Base-by-base conservation (phyloP, 2,797 vertebrate species). In the Sciaenops ocellatus region DNA sequence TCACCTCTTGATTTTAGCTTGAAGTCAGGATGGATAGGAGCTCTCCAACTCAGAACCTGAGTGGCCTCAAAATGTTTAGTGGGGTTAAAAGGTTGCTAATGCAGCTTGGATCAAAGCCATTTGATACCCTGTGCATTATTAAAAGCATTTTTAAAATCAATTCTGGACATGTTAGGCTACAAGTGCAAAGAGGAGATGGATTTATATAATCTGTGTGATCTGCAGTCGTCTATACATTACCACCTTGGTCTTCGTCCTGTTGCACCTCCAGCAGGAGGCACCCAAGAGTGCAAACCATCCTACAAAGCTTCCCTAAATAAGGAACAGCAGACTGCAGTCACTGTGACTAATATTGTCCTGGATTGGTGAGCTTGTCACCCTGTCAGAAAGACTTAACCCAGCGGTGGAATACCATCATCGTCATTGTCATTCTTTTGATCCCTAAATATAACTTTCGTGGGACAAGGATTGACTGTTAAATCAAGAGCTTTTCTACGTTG, bases 401-500 rank as follows among this genome's bases (percentile, higher is more conserved):
- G 44, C 10, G 13, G 11, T 72, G 47, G n/a, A 79, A 51, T 67
- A 48, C 47, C 41, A 38, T 41, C 59, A 34, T 24, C 7, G 8
- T 24, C 24, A 26, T 85, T 15, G 13, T 42, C 42, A 44, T 44
- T 15, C 75, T 64, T 78, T 72, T 67, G 28, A 77, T 77, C 63
- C 46, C 61, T 80, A 79, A 85, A 90, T 78, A 67, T 62, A 74
- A 74, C 50, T 76, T 73, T 24, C 81, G 62, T 73, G 26, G 6
- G 66, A 87, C 47, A 70, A 62, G 41, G 63, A 80, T 47, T 20
- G 69, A 67, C 69, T 72, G 71, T 63, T 57, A 68, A 81, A 70
- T 82, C 63, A 62, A 59, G 51, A 79, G 76, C 34, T 61, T 68
- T 65, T 67, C 73, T 54, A 54, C 55, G 57, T 63, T 44, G 47